Base-by-base conservation (phyloP, 2,888 invertebrate genomes). In the Coecobrya sp. region DNA sequence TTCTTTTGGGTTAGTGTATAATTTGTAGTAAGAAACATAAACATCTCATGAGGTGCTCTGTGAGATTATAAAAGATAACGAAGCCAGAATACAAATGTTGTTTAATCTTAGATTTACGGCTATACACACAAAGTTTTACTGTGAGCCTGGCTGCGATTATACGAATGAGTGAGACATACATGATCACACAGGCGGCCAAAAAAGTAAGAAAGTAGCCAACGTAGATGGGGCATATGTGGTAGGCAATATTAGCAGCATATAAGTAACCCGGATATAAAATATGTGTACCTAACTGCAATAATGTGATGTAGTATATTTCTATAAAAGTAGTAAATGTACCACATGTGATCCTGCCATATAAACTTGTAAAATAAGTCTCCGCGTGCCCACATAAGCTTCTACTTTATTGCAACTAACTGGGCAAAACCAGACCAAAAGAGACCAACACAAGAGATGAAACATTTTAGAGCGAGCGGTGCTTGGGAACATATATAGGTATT, bases 51-150 rank as follows among this genome's bases (percentile, higher is more conserved):
- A 65, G 65, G 88, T 88, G 30, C 88, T 81, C 81, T 79, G n/a
- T 49, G n/a, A 88, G 88, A 81, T 88, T 88, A 88, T 88, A 65
- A 81, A 88, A 88, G 88, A 81, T 88, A 88, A 88, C 88, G 88
- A 79, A 65, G n/a, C 65, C 42, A 7, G 88, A 81, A 88, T 88
- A 88, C 88, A 79, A 88, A 81, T 88, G 88, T 79, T 88, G 45
- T 88, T 79, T 81, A 88, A 88, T 88, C 88, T 88, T 88, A 52
- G 62, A 88, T 88, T 88, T 88, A 88, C 81, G 45, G 81, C 62
- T 62, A 55, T 49, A 55, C 68, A 65, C 68, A 86, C 30, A 59
- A 86, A 76, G 55, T 70, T 86, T 70, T 70, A 11, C n/a, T 52
- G 8, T 27, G 36, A 65, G 7, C 36, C 68, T 70, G 1, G 0